phyloP scores from a whole-genome alignment of 2,113 vertebrate species.

The Acanthisitta chloris region DNA sequence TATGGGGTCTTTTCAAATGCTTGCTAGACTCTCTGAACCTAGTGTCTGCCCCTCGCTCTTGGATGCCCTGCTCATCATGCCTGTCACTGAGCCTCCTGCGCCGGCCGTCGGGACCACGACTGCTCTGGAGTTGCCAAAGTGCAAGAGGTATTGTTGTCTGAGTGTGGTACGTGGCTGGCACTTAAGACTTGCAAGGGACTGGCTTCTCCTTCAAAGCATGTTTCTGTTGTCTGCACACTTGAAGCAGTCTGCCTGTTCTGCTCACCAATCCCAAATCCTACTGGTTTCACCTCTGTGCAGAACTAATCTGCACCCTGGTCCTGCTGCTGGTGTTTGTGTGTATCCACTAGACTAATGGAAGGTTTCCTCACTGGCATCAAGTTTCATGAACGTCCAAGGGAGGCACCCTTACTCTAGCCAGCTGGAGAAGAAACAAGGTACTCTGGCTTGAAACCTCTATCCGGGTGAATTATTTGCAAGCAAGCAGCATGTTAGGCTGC shows the following conservation, averaged over 20 bases:
- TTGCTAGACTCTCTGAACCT: conserved; percentile 63
- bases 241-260: background rate
- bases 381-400: rapidly evolving
- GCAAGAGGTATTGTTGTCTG: conserved; percentile 56
- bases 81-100: conserved; percentile 63
- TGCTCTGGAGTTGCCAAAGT: conserved; percentile 60
- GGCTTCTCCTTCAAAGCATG: background rate
- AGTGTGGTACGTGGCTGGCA: background rate
- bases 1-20: conserved; percentile 21
- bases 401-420: background rate
- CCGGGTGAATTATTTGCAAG: conserved; percentile 11
- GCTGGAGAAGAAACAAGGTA: background rate
- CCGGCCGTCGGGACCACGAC: conserved; percentile 42
- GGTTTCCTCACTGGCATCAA: background rate
- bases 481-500: background rate
- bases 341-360: background rate
- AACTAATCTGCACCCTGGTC: background rate
- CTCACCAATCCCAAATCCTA: background rate
- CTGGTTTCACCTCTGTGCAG: background rate
- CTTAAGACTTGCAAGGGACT: background rate
- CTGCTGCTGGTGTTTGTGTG: background rate
- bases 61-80: conserved; percentile 79
- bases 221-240: background rate
- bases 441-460: background rate
- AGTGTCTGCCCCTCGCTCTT: conserved; percentile 64